Base-by-base conservation (phyloP, 1,140 invertebrate species). In the Heliconius melpomene region DNA sequence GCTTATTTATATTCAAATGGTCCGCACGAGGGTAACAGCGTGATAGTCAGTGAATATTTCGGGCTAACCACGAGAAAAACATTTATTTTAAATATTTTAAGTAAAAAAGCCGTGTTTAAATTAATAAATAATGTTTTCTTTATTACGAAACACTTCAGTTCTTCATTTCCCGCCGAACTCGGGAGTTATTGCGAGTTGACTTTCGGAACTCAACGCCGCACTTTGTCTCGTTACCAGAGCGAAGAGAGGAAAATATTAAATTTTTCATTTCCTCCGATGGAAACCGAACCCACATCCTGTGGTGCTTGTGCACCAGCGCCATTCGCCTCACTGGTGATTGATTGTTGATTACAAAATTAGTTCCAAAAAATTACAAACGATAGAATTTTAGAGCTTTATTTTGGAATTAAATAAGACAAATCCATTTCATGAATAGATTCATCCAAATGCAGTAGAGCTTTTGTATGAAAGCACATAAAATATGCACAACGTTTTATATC, bases 1-100 rank as follows among this genome's bases (percentile, higher is more conserved):
- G 32, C 71, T 72, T 72, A 72, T 72, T 72, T 72, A 72, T 72
- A 72, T 72, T 72, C 71, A 36, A 72, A 72, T 72, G 20, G 36
- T 72, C 71, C 11, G 60, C 32, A 72, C 71, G 36, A n/a, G 71
- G 36, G 71, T 72, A 72, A 40, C 60, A 16, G 60, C 32, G 71
- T 72, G 71, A 72, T 72, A 72, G 32, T 72, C 29, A 66, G 60
- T 66, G 23, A 66, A 29, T 66, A 66, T 29, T 66, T 3, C 11
- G 11, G 13, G 26, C 11, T 66, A 66, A 29, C 26, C 60, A 66
- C 23, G 23, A 29, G 60, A 66, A 66, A 29, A 66, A 66, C 23
- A 66, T 66, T 16, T 29, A 29, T 13, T 29, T 6, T 16, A 66
- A 66, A n/a, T 29, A 29, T 66, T 46, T 46, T 16, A 46, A 46